phyloP scores from a whole-genome alignment of 2,797 vertebrate genomes.

The Anguilla megastoma region DNA sequence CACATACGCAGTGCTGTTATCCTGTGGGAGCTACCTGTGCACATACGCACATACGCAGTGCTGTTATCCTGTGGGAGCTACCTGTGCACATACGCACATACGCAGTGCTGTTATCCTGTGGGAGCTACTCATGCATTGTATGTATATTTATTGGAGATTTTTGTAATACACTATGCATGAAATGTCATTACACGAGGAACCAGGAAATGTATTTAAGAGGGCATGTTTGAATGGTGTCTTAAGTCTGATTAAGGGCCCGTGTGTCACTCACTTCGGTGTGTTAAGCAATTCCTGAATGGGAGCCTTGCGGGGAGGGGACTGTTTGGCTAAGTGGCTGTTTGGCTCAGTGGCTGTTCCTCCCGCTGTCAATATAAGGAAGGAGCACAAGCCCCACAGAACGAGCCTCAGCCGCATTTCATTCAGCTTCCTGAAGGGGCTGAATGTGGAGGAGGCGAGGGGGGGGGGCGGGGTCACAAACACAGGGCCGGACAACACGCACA shows the following conservation, averaged over 20 bases:
- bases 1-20: too few relatives aligned
- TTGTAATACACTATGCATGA: neutral
- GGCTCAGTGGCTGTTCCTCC: too few relatives aligned
- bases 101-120: too few relatives aligned
- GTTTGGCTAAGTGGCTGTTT: neutral
- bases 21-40: too few relatives aligned
- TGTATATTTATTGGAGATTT: too few relatives aligned
- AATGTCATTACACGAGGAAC: neutral
- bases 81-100: too few relatives aligned
- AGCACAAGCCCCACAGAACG: neutral
- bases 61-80: too few relatives aligned
- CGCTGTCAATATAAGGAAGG: neutral
- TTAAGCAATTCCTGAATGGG: neutral
- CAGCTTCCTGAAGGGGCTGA: neutral
- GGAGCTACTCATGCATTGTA: too few relatives aligned
- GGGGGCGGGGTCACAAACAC: neutral
- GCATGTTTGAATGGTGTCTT: neutral
- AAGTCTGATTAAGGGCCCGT: neutral
- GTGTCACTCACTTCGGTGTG: neutral
- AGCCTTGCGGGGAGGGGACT: neutral
- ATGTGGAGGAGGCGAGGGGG: neutral
- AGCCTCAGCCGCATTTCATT: neutral
- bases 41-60: too few relatives aligned
- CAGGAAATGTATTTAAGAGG: too few relatives aligned
- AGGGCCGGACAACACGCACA: conserved; percentile 32